Conservation (phyloP, 2,888 invertebrate species). For the Tachina grossa region DNA sequence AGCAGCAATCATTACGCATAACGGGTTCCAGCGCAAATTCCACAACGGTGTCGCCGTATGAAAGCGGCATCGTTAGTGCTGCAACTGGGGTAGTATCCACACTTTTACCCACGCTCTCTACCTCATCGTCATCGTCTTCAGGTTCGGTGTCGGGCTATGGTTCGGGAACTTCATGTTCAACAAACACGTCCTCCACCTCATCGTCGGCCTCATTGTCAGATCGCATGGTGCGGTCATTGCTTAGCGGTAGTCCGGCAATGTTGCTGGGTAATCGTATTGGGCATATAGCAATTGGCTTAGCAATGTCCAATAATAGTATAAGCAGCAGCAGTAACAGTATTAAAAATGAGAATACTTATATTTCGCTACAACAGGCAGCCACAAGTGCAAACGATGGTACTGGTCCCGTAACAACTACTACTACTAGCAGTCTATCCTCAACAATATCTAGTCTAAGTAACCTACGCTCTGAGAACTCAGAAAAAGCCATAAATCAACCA, state of each 20-base stretch:
- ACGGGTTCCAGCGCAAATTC: constrained; percentile 32
- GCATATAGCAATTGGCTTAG: constrained; percentile 79
- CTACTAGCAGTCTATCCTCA: constrained; percentile 26
- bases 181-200: constrained; percentile 76
- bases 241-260: constrained; percentile 76
- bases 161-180: constrained; percentile 71
- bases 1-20: constrained; percentile 37
- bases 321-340: constrained; percentile 52
- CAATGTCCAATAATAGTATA: constrained; percentile 58
- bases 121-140: constrained; percentile 62
- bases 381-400: constrained; percentile 16
- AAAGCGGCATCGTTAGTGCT: constrained; percentile 37
- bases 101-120: constrained; percentile 60
- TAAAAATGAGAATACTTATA: constrained; percentile 53
- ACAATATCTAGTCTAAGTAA: constrained; percentile 60
- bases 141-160: constrained; percentile 49
- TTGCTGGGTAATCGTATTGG: constrained; percentile 79
- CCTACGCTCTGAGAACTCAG: constrained; percentile 48
- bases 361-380: constrained; percentile 33
- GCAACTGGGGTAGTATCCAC: constrained; percentile 50
- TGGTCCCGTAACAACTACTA: constrained; percentile 13
- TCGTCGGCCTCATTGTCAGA: constrained; percentile 76
- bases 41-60: constrained; percentile 59
- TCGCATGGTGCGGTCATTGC: constrained; percentile 74
- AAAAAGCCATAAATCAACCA: constrained; percentile 45